Evolutionary conservation across 2,797 vertebrate genomes (phyloP), one percentile per base, ranked within the genome.

Genomic region (Sebastolobus altivelis): DNA sequence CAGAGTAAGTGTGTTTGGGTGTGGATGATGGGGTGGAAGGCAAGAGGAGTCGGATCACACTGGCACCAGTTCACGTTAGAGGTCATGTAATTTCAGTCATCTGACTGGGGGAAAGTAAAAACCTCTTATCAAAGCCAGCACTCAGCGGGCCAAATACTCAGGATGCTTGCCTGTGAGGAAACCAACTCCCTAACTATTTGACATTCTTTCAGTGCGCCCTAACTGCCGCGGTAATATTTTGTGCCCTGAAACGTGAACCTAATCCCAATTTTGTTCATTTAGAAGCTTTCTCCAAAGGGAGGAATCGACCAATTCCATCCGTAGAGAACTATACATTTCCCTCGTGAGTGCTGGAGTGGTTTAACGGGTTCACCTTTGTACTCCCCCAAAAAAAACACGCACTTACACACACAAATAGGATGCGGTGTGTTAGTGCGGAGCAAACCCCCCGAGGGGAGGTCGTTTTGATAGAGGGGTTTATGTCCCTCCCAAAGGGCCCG

Each of bases 381-480:
- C 37, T 14, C 35, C n/a, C 4, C 18, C 4, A 55, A 33, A n/a
- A 59, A 54, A 54, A 38, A 77, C 59, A 54, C 27, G 58, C 60
- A 67, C 55, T 52, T 18, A 73, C 75, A 79, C 75, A 70, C 62
- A 81, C 18, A 82, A 68, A 81, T 43, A 11, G 37, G 49, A 80
- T 75, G 29, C 3, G 3, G 35, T 18, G 40, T 55, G 72, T 80
- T 62, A 7, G 66, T 65, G 80, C 13, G 33, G 37, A 35, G 43
- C 27, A 80, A 61, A 80, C 79, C 81, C 82, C 81, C 79, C 55
- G 63, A 71, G 78, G 89, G 84, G 73, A 86, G 74, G 88, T 84
- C 14, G 80, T 81, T 92, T 85, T 93, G 90, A 94, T 90, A 84
- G 83, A 89, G 61, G 80, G 65, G 84, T 92, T 93, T 87, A 80